phyloP scores from a whole-genome alignment of 2,113 vertebrate species.

The Vicugna pacos region DNA sequence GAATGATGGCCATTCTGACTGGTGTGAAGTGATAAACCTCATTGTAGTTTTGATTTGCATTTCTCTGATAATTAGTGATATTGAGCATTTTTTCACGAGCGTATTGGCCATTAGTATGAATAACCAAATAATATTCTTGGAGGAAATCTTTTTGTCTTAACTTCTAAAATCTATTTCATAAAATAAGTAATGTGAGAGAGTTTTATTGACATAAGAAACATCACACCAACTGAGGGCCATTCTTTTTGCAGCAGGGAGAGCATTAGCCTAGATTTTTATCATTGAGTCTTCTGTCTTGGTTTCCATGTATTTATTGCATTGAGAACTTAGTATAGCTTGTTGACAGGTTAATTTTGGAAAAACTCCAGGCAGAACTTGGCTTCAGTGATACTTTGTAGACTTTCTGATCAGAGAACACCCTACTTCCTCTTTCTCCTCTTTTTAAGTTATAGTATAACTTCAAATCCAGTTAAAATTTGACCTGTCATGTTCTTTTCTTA shows the following conservation, averaged over 20 bases:
- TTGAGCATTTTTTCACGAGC: too few relatives aligned
- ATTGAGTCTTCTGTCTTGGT: neutral
- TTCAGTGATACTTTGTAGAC: neutral
- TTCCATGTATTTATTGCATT: neutral
- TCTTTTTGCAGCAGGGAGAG: neutral
- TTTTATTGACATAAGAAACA: neutral
- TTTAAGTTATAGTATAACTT: neutral
- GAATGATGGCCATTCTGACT: too few relatives aligned
- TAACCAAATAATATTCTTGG: neutral
- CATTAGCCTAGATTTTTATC: neutral
- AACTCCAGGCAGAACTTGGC: neutral
- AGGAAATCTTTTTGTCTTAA: neutral
- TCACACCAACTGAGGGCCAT: neutral
- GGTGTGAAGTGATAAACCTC: too few relatives aligned
- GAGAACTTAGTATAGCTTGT: neutral
- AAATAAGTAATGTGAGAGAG: neutral
- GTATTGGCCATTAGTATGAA: neutral
- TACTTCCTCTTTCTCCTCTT: neutral
- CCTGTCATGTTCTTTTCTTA: slow-evolving; percentile 10
- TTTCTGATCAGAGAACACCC: neutral
- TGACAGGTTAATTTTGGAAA: neutral
- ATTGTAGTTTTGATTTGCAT: too few relatives aligned
- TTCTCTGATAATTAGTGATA: too few relatives aligned
- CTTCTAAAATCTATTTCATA: neutral
- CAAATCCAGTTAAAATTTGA: neutral